Evolutionary conservation across 2,113 vertebrate genomes (phyloP), one percentile per base, ranked within the genome.

Genomic region (Microtus ochrogaster): DNA sequence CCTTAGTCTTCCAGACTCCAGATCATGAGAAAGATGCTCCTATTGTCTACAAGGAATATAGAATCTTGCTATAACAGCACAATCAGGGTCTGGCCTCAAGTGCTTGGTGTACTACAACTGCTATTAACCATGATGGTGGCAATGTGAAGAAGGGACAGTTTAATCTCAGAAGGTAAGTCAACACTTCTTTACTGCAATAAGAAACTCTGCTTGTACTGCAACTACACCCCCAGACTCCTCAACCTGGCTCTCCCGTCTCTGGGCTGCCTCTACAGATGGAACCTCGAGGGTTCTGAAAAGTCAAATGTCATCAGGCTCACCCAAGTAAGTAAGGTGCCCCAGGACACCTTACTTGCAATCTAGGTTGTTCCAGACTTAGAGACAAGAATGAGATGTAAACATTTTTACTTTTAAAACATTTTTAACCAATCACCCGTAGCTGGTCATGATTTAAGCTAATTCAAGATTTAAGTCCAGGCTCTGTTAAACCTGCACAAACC

Each of bases 111-210:
- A n/a, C 33, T 39, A 26, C n/a, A 72, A 83, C 73, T 70, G 13
- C 44, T 3, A 4, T 22, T 33, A 4, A 47, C 49, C 33, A 7
- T 0, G 16, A 12, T 0, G 0, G 70, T 19, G n/a, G 28, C 1
- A 4, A 1, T 5, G 39, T 21, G 3, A 55, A 21, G 9, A 39
- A 0, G 33, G 24, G 36, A 49, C 33, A 0, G 3, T 36, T 83
- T 58, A 10, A 74, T 36, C 13, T 28, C 28, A 39, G 78, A 11
- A 26, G 22, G 30, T 0, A 7, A 9, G 66, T 12, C n/a, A 36
- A 28, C 16, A 52, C 7, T 36, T 66, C 83, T 47, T 24, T 49
- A 9, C 39, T 12, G 5, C n/a, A 58, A 76, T 24, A 28, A 39
- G 84, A 13, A 52, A 52, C 44, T 30, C 26, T 61, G 73, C 49